phyloP scores from a whole-genome alignment of 1,140 invertebrate genomes.

The Parapsyche elsis region DNA sequence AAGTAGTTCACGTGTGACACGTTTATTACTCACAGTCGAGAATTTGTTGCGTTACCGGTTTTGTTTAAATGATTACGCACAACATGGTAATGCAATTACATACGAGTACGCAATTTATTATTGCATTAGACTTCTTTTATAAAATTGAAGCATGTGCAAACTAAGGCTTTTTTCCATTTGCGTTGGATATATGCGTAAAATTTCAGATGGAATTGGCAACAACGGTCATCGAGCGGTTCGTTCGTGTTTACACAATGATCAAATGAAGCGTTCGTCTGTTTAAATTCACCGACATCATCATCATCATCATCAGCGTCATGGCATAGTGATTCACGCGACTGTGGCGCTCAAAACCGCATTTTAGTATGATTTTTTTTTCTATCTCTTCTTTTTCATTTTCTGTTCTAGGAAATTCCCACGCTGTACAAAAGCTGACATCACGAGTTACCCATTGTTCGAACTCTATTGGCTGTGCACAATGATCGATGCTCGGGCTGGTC shows the following conservation, averaged over 20 bases:
- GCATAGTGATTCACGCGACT: not conserved
- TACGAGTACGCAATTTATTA: not conserved
- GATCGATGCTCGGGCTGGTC: not conserved
- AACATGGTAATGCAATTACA: not conserved
- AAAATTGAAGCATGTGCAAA: no score
- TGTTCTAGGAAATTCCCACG: conserved; percentile 38
- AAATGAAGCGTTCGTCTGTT: no score
- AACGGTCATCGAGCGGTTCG: no score
- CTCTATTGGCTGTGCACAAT: not conserved
- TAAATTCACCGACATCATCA: no score
- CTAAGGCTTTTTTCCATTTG: no score
- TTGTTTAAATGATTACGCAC: not conserved
- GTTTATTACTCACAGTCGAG: not conserved
- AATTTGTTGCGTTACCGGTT: conserved; percentile 18
- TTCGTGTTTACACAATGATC: no score
- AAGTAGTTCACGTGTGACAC: conserved; percentile 6
- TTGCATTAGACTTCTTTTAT: no score
- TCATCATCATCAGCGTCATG: not conserved
- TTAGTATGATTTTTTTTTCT: no score
- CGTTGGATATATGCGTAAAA: no score
- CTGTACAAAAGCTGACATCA: conserved; percentile 18
- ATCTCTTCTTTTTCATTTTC: no score
- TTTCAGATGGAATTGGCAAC: no score
- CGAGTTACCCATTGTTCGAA: conserved; percentile 6
- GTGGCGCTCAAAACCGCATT: not conserved